Evolutionary conservation across 2,113 vertebrate species (phyloP).

Genomic region (Oxygymnocypris stewartii): DNA sequence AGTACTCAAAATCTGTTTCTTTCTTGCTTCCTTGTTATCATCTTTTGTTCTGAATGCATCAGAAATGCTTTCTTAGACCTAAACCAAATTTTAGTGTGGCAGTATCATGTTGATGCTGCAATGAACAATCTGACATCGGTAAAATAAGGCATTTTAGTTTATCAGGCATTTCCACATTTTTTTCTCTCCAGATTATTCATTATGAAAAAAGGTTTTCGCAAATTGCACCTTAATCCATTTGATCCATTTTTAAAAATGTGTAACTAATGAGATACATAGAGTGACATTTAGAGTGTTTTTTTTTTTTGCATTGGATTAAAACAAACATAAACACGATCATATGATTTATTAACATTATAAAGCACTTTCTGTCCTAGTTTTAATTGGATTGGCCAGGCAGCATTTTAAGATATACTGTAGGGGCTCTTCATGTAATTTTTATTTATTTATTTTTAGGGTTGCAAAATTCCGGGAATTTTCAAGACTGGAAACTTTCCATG

Average conservation of each 20-base stretch:
- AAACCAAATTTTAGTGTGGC: not conserved
- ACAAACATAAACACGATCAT: not conserved
- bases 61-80: not conserved
- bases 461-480: no score
- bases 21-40: not conserved
- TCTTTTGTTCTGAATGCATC: not conserved
- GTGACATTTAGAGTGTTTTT: not conserved
- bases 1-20: not conserved
- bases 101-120: not conserved
- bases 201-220: not conserved
- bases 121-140: not conserved
- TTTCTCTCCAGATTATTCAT: no score
- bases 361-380: not conserved
- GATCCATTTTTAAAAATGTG: not conserved
- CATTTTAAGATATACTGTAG: not conserved
- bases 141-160: not conserved
- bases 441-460: no score
- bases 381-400: not conserved
- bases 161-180: not conserved
- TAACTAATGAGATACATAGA: not conserved
- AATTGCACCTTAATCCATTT: not conserved
- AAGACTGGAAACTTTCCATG: no score
- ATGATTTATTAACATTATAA: not conserved
- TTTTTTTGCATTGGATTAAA: not conserved
- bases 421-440: not conserved